Evolutionary conservation across 2,888 invertebrate genomes (phyloP).

Genomic region (Epiblema foenella): DNA sequence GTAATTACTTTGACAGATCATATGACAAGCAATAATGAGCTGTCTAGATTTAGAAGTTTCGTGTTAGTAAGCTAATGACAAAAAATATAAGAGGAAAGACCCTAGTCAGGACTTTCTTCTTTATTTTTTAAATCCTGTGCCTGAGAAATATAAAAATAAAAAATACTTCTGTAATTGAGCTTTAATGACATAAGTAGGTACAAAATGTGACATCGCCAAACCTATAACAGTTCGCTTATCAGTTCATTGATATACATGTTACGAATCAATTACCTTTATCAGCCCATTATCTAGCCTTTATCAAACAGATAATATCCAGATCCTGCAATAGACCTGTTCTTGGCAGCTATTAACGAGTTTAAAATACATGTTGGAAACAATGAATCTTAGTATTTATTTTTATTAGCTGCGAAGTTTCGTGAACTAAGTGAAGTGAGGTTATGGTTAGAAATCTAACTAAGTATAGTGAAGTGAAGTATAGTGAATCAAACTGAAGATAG

Average conservation of each 20-base stretch:
- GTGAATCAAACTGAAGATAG: neutral
- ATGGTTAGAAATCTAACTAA: neutral
- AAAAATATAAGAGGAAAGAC: too few relatives aligned
- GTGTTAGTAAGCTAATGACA: too few relatives aligned
- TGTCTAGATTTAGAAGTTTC: too few relatives aligned
- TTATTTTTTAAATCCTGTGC: too few relatives aligned
- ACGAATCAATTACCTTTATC: slow-evolving; percentile 40
- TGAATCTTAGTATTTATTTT: neutral
- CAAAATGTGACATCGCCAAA: neutral
- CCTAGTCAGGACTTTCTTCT: too few relatives aligned
- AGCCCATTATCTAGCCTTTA: slow-evolving; percentile 14
- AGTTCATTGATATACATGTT: slow-evolving; percentile 36
- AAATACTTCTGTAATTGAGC: neutral
- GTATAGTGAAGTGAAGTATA: neutral
- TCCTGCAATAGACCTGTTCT: slow-evolving; percentile 4
- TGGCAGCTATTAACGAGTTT: slow-evolving; percentile 25
- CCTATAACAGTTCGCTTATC: slow-evolving; percentile 26
- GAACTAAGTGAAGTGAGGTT: neutral
- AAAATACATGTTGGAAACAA: slow-evolving; percentile 7
- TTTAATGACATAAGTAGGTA: neutral
- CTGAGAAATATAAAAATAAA: neutral
- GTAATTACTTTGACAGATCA: too few relatives aligned
- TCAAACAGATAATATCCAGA: slow-evolving; percentile 21
- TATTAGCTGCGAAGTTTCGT: neutral
- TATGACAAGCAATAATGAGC: too few relatives aligned